A percentile compares a stretch with the other conserved stretches of the same genome.
Conservation (phyloP, 2,888 invertebrate species). For the Gasteruption jaculator region DNA sequence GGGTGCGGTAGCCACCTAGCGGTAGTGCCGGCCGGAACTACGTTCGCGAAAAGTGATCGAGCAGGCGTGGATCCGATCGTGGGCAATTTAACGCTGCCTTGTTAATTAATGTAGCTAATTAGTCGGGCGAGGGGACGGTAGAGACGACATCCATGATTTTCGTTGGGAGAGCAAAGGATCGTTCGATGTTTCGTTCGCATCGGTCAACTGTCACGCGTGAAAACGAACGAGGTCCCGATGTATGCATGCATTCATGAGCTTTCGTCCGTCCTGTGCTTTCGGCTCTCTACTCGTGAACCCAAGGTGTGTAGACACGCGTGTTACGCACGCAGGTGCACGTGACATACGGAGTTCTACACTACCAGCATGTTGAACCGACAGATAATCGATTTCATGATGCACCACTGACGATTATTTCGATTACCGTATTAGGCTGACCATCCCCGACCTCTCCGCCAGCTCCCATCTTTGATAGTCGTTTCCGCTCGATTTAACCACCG, state of each 20-base stretch:
- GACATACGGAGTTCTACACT: slow-evolving; percentile 6
- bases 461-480: no score
- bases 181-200: slow-evolving; percentile 6
- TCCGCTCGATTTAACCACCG: no score
- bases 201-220: slow-evolving; percentile 27
- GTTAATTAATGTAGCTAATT: slow-evolving; percentile 43
- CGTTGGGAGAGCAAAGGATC: slow-evolving; percentile 7
- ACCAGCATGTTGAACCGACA: slow-evolving; percentile 31
- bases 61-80: slow-evolving; percentile 19
- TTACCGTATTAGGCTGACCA: no score
- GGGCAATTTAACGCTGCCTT: slow-evolving; percentile 25
- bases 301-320: not conserved
- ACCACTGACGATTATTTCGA: slow-evolving; percentile 38
- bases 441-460: no score
- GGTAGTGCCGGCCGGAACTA: no score
- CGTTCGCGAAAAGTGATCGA: slow-evolving; percentile 20
- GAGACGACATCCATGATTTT: slow-evolving; percentile 19
- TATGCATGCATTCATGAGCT: no score
- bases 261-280: no score
- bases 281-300: no score
- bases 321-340: not conserved
- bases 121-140: slow-evolving; percentile 31
- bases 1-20: no score
- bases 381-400: slow-evolving; percentile 40
- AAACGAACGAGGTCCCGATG: no score